phyloP scores from a whole-genome alignment of 2,888 invertebrate genomes.

The Eilema sororculum region DNA sequence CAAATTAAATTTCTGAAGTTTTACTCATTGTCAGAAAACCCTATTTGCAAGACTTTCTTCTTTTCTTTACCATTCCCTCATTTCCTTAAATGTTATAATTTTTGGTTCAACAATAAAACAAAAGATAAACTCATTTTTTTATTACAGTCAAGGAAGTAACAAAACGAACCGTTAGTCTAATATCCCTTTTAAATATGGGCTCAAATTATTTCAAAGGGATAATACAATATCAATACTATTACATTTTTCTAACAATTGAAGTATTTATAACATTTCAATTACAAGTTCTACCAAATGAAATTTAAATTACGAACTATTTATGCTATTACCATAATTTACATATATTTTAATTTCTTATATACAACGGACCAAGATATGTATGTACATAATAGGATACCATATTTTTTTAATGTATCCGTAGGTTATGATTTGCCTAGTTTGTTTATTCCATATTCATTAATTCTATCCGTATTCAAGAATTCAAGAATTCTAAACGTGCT shows the following conservation, averaged over 20 bases:
- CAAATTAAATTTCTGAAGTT: too few relatives aligned
- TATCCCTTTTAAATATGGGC: conserved; percentile 87
- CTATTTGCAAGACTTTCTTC: too few relatives aligned
- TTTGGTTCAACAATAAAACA: not conserved
- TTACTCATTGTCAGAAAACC: too few relatives aligned
- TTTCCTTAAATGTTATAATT: not conserved
- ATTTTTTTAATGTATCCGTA: conserved; percentile 63
- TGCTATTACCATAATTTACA: conserved; percentile 53
- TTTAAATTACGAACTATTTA: conserved; percentile 44
- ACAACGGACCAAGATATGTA: conserved; percentile 76
- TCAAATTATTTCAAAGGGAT: conserved; percentile 86
- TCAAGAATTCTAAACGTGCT: conserved; percentile 67
- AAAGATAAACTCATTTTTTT: conserved; percentile 49
- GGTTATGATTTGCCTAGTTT: conserved; percentile 63
- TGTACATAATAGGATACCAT: conserved; percentile 63
- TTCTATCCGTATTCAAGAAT: conserved; percentile 58
- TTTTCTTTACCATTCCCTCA: too few relatives aligned
- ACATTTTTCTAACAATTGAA: conserved; percentile 46
- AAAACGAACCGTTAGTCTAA: conserved; percentile 62
- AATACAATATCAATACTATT: conserved; percentile 60
- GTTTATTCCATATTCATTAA: conserved; percentile 58
- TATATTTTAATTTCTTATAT: conserved; percentile 56
- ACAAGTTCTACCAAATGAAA: conserved; percentile 50
- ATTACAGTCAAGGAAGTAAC: conserved; percentile 61
- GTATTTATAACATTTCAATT: conserved; percentile 36